Evolutionary conservation across 2,797 vertebrate genomes (phyloP), one percentile per base, ranked within the genome.

Genomic region (Tauraco hartlaubi): DNA sequence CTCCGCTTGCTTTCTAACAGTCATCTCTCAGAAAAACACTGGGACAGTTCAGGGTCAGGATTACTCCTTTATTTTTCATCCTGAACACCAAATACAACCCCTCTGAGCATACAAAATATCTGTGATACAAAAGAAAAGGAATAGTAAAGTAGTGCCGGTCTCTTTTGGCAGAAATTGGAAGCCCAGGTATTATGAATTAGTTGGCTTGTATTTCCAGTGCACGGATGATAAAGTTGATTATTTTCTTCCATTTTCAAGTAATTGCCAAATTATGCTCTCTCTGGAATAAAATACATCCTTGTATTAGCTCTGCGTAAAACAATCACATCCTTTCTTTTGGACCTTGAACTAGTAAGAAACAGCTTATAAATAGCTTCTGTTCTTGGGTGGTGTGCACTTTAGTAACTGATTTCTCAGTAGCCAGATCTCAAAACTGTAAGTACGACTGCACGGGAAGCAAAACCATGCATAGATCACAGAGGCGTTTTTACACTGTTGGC

Each of bases 361-460:
- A 23, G 49, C 48, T 2, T 41, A 64, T 66, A 51, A 94, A 39
- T 39, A n/a, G 23, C 79, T 82, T 81, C 51, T 79, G 55, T 54
- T 87, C 85, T 88, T 78, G 79, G 94, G 79, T 13, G 89, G 88
- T 71, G 72, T 74, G 95, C 90, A 81, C 92, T 95, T 92, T 81
- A 93, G 95, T 97, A 97, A 97, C 97, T 96, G 94, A 97, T 92
- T 96, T 96, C 96, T 97, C 90, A 80, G 92, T 88, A 97, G 97
- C 97, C 97, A 97, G 94, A 96, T 98, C 97, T 98, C 96, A 94
- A 61, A 95, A 91, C 78, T 94, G 85, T 91, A 97, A 80, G 68
- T 96, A 93, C 83, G 88, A 94, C 68, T 94, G 94, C 89, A 86
- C 20, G 15, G 95, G 83, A 97, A 97, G 95, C 94, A 95, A 96